These are phyloP conservation scores for Perodicticus potto DNA, from an alignment of 2,797 vertebrate species.

Conservation along the genomic window DNA sequence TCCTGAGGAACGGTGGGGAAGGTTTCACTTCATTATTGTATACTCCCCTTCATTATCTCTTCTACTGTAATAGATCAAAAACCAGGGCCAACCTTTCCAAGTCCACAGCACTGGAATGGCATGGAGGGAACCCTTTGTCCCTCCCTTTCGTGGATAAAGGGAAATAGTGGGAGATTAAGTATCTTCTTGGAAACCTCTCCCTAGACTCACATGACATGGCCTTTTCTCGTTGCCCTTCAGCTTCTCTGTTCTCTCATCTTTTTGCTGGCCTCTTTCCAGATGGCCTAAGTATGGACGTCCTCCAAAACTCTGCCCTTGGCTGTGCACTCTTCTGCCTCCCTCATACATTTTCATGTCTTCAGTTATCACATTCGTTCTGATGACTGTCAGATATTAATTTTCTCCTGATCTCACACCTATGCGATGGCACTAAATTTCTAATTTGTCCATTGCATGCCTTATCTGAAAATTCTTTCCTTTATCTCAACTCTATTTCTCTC, in stretches of 20 bases:
- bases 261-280: constrained; percentile 4
- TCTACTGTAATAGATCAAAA: not conserved
- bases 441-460: not conserved
- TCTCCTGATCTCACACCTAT: not conserved
- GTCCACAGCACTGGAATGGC: not conserved
- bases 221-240: constrained; percentile 61
- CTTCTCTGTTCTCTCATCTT: not conserved
- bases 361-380: constrained; percentile 10
- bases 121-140: not conserved
- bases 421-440: not conserved
- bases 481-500: not conserved
- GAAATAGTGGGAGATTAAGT: constrained; percentile 38
- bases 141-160: not conserved
- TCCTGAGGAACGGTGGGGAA: constrained; percentile 2
- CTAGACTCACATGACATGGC: constrained; percentile 1
- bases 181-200: constrained; percentile 59
- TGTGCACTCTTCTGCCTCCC: not conserved
- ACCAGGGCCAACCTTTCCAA: not conserved
- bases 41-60: constrained; percentile 2
- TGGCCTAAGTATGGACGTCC: not conserved
- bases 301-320: constrained; percentile 45
- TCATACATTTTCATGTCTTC: not conserved
- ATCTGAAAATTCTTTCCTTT: not conserved
- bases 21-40: constrained; percentile 26
- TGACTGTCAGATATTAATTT: constrained; percentile 39